Base-by-base conservation (phyloP, 2,113 vertebrate genomes). In the Mastomys natalensis region DNA sequence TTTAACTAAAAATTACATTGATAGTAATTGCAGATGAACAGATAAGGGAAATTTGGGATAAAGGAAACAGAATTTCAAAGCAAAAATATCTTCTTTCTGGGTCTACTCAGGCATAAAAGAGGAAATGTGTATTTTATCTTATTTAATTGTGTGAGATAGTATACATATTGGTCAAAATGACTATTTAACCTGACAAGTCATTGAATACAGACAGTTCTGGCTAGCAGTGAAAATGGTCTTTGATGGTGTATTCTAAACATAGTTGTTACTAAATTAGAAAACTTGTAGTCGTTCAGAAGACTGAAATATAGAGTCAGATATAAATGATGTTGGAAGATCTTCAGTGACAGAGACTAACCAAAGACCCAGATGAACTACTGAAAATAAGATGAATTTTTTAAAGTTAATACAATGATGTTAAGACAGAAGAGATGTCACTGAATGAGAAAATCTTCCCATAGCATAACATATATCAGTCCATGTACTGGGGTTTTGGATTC, bases 241-340 rank as follows among this genome's bases (percentile, higher is more conserved):
- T 87, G 92, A 84, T 48, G 58, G 72, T 81, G 13, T 78, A 34
- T 48, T 94, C 37, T 29, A 94, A 94, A 93, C 34, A 89, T 62
- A 78, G 90, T 93, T 85, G 22, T 58, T 95, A 90, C 82, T 90
- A 88, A 80, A 95, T 86, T 66, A 90, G 76, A 88, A 94, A 92
- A 95, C 45, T 24, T 89, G 58, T 89, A 94, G 62, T 4, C 34
- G 89, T 84, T 87, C 26, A 34, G 91, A 91, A 94, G 40, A 78
- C 37, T 29, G 1, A 91, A 89, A 87, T 73, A 24, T 78, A 6
- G 31, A 96, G 73, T 93, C 48, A 80, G 53, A 55, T 89, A 66
- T 40, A 68, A 92, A 45, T 92, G 94, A 62, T 4, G 17, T 3
- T 81, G 73, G 29, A 48, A 68, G 89, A 91, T 89, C 85, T 93